A percentile compares a stretch with the other conserved stretches of the same genome.
Evolutionary conservation across 2,797 vertebrate genomes (phyloP).

Genomic region (Mormyrus hasselquistii): DNA sequence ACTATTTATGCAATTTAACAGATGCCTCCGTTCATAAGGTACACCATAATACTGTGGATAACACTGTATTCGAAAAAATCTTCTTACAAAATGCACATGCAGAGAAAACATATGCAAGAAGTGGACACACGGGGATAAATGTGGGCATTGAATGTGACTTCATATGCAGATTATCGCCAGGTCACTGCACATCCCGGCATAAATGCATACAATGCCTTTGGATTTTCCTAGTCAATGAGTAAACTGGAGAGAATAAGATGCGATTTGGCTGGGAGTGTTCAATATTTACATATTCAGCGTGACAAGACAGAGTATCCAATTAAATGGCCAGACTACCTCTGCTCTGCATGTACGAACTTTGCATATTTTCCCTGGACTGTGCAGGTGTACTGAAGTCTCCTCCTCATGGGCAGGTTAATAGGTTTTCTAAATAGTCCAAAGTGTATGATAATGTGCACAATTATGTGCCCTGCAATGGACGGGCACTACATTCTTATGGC

Average conservation of each 20-base stretch:
- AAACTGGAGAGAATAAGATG: not conserved
- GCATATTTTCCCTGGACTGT: not conserved
- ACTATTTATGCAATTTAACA: not conserved
- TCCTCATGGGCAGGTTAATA: not conserved
- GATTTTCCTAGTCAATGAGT: not conserved
- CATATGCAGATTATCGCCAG: conserved; percentile 30
- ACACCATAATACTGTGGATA: not conserved
- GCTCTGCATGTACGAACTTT: not conserved
- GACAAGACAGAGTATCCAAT: not conserved
- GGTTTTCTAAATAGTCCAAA: not conserved
- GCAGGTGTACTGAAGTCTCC: not conserved
- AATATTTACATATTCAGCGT: not conserved
- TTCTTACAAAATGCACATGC: not conserved
- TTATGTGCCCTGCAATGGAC: not conserved
- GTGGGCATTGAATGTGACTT: conserved; percentile 5
- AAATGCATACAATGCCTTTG: not conserved
- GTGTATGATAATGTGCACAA: not conserved
- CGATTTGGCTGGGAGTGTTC: not conserved
- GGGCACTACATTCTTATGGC: not conserved
- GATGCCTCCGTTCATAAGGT: not conserved
- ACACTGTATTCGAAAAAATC: not conserved
- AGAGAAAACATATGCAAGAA: not conserved
- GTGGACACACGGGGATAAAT: not conserved
- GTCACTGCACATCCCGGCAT: conserved; percentile 27
- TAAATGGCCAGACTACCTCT: not conserved